These are phyloP conservation scores for Gambusia holbrooki DNA, from an alignment of 2,113 vertebrate species.

Conservation along the genomic window DNA sequence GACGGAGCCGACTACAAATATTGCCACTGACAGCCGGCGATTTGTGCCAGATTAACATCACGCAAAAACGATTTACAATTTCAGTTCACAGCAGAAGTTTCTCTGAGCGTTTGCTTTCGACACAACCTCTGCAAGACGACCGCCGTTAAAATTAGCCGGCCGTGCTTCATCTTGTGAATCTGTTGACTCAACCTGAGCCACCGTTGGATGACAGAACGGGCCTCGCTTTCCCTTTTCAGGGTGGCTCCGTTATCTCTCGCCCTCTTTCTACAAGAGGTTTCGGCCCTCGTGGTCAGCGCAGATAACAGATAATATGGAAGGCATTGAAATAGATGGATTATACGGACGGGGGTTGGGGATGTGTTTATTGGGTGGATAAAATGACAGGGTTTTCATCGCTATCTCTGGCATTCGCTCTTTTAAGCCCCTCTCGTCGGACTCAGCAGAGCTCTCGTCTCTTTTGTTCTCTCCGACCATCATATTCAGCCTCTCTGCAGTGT, in stretches of 20 bases:
- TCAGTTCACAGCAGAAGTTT: slow-evolving; percentile 3
- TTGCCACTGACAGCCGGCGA: slow-evolving; percentile 7
- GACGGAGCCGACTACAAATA: slow-evolving; percentile 6
- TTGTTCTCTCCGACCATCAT: slow-evolving; percentile 31
- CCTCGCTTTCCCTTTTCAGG: slow-evolving; percentile 26
- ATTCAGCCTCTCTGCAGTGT: slow-evolving; percentile 18
- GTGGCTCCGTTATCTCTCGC: slow-evolving; percentile 56
- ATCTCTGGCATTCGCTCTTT: slow-evolving; percentile 60
- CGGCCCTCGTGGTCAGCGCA: slow-evolving; percentile 51
- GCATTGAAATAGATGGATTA: slow-evolving; percentile 65
- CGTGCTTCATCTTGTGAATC: slow-evolving; percentile 27
- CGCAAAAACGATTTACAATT: slow-evolving; percentile 9
- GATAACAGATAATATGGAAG: slow-evolving; percentile 64
- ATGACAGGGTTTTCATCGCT: slow-evolving; percentile 59
- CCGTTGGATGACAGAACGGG: slow-evolving; percentile 26
- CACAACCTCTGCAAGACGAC: slow-evolving; percentile 17
- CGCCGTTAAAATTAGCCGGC: slow-evolving; percentile 45
- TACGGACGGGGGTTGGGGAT: slow-evolving; percentile 52
- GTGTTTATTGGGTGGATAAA: slow-evolving; percentile 71
- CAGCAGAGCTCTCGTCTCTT: slow-evolving; percentile 30
- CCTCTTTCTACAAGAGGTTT: slow-evolving; percentile 47
- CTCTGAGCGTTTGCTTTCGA: not conserved
- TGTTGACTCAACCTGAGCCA: slow-evolving; percentile 27
- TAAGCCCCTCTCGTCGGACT: slow-evolving; percentile 53
- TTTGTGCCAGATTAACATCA: slow-evolving; percentile 22